A percentile compares a stretch with the other conserved stretches of the same genome.
These are phyloP conservation scores for Dunckerocampus dactyliophorus DNA, from an alignment of 2,113 vertebrate species.

Conservation along the genomic window DNA sequence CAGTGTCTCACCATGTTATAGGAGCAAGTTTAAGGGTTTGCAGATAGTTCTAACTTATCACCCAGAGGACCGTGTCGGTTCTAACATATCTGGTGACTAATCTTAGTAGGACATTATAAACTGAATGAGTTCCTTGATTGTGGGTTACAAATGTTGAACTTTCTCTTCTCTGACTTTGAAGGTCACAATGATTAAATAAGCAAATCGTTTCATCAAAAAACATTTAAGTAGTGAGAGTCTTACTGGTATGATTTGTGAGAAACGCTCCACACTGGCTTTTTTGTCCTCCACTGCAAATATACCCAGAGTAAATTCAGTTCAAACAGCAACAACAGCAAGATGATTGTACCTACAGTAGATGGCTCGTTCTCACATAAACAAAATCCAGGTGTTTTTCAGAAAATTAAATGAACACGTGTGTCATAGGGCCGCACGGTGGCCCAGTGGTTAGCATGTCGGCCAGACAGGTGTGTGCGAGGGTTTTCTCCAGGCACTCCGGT, in stretches of 20 bases:
- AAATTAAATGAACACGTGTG: too few relatives aligned
- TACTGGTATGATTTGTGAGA: slow-evolving; percentile 20
- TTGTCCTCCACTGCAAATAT: slow-evolving; percentile 2
- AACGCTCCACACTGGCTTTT: slow-evolving; percentile 7
- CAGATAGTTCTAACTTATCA: slow-evolving; percentile 9
- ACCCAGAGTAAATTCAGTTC: neutral
- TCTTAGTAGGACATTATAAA: slow-evolving; percentile 24
- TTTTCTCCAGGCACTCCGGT: too few relatives aligned
- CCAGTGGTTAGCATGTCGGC: too few relatives aligned
- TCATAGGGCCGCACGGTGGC: too few relatives aligned
- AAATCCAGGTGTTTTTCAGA: too few relatives aligned
- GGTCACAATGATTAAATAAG: slow-evolving; percentile 59
- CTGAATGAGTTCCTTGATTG: slow-evolving; percentile 28
- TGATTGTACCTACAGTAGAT: neutral
- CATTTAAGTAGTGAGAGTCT: slow-evolving; percentile 3
- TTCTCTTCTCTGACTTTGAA: slow-evolving; percentile 44
- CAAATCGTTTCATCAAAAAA: slow-evolving; percentile 39
- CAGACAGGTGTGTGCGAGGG: too few relatives aligned
- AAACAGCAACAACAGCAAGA: neutral
- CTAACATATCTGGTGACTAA: slow-evolving; percentile 14
- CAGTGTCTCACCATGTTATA: slow-evolving; percentile 12
- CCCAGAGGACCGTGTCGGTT: slow-evolving; percentile 2
- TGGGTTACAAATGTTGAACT: slow-evolving; percentile 44
- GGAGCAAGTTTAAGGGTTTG: slow-evolving; percentile 14
- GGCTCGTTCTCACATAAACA: too few relatives aligned